Evolutionary conservation across 2,113 vertebrate species (phyloP).

Genomic region (Crotalus tigris): DNA sequence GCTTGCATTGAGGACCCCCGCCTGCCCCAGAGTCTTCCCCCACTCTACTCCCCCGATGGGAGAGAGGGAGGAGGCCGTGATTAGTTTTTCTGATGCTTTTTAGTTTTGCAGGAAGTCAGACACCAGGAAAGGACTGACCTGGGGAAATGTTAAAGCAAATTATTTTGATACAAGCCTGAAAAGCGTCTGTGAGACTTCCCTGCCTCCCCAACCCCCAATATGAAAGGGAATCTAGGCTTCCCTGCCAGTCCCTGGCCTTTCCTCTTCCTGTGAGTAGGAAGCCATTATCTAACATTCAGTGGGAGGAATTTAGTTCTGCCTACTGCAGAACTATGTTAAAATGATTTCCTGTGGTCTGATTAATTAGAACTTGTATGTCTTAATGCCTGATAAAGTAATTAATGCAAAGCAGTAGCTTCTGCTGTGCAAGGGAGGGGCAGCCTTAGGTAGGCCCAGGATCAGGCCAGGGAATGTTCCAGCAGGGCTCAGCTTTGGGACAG

Average conservation of each 20-base stretch:
- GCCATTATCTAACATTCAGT: constrained; percentile 25
- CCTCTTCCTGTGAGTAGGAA: not conserved
- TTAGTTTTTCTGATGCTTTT: not conserved
- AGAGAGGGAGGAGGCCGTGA: not conserved
- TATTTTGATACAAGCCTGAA: too few relatives aligned
- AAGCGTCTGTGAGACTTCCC: not conserved
- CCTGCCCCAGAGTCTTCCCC: too few relatives aligned
- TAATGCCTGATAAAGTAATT: constrained; percentile 45
- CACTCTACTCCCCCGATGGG: not conserved
- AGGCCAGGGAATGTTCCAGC: too few relatives aligned
- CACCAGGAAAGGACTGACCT: not conserved
- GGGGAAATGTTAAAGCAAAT: not conserved
- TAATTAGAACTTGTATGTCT: constrained; percentile 51
- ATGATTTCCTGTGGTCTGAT: constrained; percentile 51
- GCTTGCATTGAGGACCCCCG: not conserved
- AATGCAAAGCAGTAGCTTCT: constrained; percentile 19
- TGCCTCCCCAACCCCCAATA: not conserved
- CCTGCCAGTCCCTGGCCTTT: not conserved
- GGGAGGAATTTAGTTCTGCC: constrained; percentile 47
- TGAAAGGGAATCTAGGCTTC: not conserved
- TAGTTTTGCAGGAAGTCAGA: not conserved
- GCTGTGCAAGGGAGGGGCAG: not conserved
- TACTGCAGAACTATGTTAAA: constrained; percentile 7
- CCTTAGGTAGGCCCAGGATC: not conserved
- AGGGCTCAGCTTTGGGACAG: not conserved